A percentile compares a stretch with the other conserved stretches of the same genome.
phyloP scores from a whole-genome alignment of 2,888 invertebrate genomes.

The Hydrotaea diabolus region DNA sequence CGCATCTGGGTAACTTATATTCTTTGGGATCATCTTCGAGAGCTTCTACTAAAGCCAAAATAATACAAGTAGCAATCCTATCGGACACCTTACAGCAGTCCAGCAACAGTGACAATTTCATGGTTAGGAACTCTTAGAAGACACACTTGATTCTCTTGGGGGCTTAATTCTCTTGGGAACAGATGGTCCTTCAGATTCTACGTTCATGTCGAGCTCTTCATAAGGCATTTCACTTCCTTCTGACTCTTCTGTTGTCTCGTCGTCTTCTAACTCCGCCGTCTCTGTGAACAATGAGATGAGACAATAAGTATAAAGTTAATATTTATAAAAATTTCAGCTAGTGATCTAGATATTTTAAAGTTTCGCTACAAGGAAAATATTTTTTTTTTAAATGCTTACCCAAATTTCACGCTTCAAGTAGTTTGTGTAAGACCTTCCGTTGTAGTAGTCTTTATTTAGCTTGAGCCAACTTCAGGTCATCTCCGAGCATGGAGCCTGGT shows the following conservation, averaged over 20 bases:
- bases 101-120: conserved; percentile 32
- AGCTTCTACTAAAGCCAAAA: conserved; percentile 37
- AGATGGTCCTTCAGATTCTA: background rate
- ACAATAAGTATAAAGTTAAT: background rate
- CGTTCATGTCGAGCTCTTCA: no score
- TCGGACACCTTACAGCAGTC: conserved; percentile 33
- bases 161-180: no score
- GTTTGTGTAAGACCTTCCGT: no score
- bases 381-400: conserved; percentile 10
- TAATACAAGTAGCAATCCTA: conserved; percentile 25
- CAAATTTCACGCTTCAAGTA: background rate
- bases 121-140: background rate
- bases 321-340: background rate
- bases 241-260: no score
- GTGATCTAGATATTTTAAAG: background rate
- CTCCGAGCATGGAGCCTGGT: no score
- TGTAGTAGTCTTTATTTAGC: no score
- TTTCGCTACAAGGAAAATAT: conserved; percentile 7
- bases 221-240: no score
- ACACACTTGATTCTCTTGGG: no score
- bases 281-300: background rate
- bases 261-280: conserved; percentile 3
- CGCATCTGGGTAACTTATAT: conserved; percentile 29
- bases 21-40: conserved; percentile 8
- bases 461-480: no score